Percentiles rank a stretch among this genome's conserved stretches.
Conservation (phyloP, 2,888 invertebrate species). For the Stramonita haemastoma region DNA sequence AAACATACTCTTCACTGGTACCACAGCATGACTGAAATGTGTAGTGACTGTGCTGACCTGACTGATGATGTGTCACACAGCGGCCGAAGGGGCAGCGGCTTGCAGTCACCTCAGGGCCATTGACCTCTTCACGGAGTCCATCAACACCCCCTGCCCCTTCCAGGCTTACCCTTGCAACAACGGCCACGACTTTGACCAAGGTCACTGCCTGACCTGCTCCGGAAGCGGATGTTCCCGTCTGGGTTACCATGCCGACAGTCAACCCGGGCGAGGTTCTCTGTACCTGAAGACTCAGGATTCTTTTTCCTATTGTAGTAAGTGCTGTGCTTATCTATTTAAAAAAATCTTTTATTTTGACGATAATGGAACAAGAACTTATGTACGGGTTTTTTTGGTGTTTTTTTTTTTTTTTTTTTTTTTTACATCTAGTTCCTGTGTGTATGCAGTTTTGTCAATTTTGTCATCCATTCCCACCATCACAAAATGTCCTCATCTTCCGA, state of each 20-base stretch:
- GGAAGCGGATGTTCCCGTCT: constrained; percentile 56
- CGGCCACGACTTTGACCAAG: not conserved
- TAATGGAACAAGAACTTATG: too few species aligned
- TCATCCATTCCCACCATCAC: too few species aligned
- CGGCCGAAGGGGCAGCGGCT: constrained; percentile 40
- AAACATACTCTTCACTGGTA: too few species aligned
- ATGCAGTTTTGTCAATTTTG: too few species aligned
- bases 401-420: too few species aligned
- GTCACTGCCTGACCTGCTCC: constrained; percentile 57
- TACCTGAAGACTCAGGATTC: constrained; percentile 56
- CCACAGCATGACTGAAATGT: too few species aligned
- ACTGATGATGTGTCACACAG: not conserved
- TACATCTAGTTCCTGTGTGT: too few species aligned
- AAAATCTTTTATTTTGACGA: too few species aligned
- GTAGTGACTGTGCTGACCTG: too few species aligned
- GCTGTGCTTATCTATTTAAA: too few species aligned
- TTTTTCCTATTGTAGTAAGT: constrained; percentile 60
- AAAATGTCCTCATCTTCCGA: too few species aligned
- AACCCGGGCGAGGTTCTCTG: constrained; percentile 53
- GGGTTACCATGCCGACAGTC: constrained; percentile 59
- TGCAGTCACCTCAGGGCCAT: constrained; percentile 43
- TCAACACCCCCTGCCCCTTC: constrained; percentile 41
- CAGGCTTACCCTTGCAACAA: constrained; percentile 14
- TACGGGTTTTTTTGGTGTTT: too few species aligned
- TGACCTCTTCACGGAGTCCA: constrained; percentile 39